phyloP scores from a whole-genome alignment of 2,113 vertebrate genomes.

The Dendrocopos noguchii region DNA sequence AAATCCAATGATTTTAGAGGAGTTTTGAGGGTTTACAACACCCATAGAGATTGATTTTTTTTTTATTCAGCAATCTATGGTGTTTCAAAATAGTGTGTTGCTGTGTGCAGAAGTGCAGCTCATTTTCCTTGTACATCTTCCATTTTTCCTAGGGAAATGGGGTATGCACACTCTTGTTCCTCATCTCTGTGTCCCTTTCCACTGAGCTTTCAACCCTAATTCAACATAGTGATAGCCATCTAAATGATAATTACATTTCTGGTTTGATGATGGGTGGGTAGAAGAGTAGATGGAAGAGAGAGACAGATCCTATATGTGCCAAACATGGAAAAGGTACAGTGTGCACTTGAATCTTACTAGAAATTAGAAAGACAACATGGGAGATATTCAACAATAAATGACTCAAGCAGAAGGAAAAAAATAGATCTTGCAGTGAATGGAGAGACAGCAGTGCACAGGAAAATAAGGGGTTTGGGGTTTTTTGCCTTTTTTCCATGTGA shows the following conservation, averaged over 20 bases:
- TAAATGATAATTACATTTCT: slow-evolving; percentile 12
- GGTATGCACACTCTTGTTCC: background rate
- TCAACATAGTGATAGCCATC: background rate
- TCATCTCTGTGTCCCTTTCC: background rate
- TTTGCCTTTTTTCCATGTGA: background rate
- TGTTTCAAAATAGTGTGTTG: background rate
- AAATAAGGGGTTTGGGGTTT: background rate
- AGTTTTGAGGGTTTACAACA: background rate
- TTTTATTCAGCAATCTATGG: background rate
- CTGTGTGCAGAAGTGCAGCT: background rate
- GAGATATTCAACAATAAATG: background rate
- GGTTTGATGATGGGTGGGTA: background rate
- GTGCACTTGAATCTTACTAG: background rate
- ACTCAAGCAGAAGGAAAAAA: background rate
- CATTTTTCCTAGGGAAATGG: background rate
- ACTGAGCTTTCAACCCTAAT: background rate
- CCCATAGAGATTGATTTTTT: background rate
- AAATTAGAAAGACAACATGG: background rate
- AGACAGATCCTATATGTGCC: background rate
- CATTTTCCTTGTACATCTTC: background rate
- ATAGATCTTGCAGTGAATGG: background rate
- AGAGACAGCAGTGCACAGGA: background rate
- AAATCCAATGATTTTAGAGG: background rate
- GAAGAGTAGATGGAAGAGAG: background rate
- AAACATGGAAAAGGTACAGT: background rate